A percentile compares a stretch with the other conserved stretches of the same genome.
Conservation (phyloP, 2,888 invertebrate genomes). For the Vannuccia rotundouncinata region DNA sequence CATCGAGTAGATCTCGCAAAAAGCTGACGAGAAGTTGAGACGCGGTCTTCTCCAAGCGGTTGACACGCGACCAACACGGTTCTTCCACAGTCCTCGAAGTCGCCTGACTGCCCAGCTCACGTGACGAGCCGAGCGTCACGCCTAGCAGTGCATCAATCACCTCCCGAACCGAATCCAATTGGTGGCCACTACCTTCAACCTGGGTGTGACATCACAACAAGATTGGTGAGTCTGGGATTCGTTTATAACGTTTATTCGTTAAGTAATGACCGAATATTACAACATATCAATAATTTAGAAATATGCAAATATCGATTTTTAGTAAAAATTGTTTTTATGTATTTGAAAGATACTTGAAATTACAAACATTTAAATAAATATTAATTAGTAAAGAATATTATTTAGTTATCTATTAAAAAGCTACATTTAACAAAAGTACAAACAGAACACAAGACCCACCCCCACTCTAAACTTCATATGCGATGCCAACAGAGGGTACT, state of each 20-base stretch:
- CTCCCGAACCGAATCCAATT: background rate
- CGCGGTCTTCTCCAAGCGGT: background rate
- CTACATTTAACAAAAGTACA: background rate
- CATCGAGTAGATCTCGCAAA: background rate
- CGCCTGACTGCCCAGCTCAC: background rate
- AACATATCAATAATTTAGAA: too few species aligned
- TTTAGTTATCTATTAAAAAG: background rate
- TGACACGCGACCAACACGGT: background rate
- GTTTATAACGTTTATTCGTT: background rate
- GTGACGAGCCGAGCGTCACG: constrained; percentile 12
- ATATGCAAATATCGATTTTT: too few species aligned
- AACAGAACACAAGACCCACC: background rate
- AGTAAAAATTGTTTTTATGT: too few species aligned
- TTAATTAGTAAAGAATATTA: too few species aligned
- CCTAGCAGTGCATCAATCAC: background rate
- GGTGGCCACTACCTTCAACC: background rate
- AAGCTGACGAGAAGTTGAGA: background rate
- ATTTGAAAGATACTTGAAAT: too few species aligned
- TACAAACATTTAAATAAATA: too few species aligned
- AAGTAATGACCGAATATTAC: background rate
- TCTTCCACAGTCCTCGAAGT: background rate
- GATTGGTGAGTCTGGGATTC: background rate
- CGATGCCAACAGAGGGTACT: background rate
- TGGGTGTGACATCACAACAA: background rate
- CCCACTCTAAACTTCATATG: constrained; percentile 19